Evolutionary conservation across 1,140 invertebrate species (phyloP), one percentile per base, ranked within the genome.

Genomic region (Aphelinus atriplicis): DNA sequence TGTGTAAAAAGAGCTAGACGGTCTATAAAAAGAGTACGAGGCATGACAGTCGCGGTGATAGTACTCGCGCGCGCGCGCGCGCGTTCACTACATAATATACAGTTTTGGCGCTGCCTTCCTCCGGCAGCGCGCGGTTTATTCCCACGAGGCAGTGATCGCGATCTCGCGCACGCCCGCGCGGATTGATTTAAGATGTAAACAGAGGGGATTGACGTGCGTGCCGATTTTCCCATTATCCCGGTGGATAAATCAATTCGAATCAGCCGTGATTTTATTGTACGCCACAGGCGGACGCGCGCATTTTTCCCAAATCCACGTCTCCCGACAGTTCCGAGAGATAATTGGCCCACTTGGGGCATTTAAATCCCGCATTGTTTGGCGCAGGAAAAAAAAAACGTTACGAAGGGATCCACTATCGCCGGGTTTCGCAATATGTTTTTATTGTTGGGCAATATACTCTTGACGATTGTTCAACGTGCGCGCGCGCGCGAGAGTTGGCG

Each of bases 171-270:
- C 42, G 53, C 62, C 63, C 53, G 60, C 43, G 46, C 2, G n/a
- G 43, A 63, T 63, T 68, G 66, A 68, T 74, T 60, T 69, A 69
- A 74, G 65, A 57, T 74, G 45, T 69, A 61, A 69, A 48, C 48
- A 69, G 50, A 60, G 50, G 9, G 48, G 50, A 69, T 56, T 50
- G 48, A 74, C 67, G 46, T 73, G 43, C 67, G n/a, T 51, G 50
- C 45, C 26, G 26, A 26, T 26, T 26, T 26, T 72, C 3, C 7
- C 26, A 50, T 58, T 56, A 26, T 57, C 26, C 43, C 45, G 45
- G 2, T 2, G n/a, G 42, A 50, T 7, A 65, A 72, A 72, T 72
- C 51, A 72, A 72, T 72, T 72, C 51, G 46, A 72, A 57, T 64
- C 57, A 45, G 3, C 53, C 7, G 3, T 53, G 7, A 65, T 56